phyloP scores from a whole-genome alignment of 2,113 vertebrate species.

The Phainopepla nitens region DNA sequence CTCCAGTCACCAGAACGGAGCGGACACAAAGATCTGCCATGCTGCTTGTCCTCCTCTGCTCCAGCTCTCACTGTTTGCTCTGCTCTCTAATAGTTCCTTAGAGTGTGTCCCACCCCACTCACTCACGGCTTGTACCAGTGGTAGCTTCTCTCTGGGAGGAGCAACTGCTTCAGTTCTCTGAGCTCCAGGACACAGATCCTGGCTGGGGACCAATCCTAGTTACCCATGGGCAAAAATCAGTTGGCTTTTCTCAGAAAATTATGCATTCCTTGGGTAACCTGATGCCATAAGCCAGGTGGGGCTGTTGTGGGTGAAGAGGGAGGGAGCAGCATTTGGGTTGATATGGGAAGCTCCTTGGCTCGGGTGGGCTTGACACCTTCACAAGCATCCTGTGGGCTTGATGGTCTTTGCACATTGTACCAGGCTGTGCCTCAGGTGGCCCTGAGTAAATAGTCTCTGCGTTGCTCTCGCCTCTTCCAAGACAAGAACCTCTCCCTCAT shows the following conservation, averaged over 20 bases:
- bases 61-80: accelerated
- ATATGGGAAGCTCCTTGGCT: too few species aligned
- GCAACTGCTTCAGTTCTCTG: not conserved
- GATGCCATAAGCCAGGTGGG: too few species aligned
- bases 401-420: not conserved
- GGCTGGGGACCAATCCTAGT: not conserved
- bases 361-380: not conserved
- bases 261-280: too few species aligned
- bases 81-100: not conserved
- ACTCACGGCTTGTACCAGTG: not conserved
- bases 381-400: not conserved
- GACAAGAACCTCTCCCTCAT: too few species aligned
- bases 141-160: not conserved
- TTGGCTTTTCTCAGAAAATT: too few species aligned
- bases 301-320: too few species aligned
- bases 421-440: not conserved
- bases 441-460: not conserved
- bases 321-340: too few species aligned
- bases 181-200: not conserved
- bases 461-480: not conserved
- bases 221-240: not conserved
- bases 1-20: conserved; percentile 45
- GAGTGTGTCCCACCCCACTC: accelerated
- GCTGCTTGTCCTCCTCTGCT: not conserved
- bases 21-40: not conserved